These are phyloP conservation scores for Agapostemon virescens DNA, from an alignment of 2,888 invertebrate genomes.

Conservation along the genomic window DNA sequence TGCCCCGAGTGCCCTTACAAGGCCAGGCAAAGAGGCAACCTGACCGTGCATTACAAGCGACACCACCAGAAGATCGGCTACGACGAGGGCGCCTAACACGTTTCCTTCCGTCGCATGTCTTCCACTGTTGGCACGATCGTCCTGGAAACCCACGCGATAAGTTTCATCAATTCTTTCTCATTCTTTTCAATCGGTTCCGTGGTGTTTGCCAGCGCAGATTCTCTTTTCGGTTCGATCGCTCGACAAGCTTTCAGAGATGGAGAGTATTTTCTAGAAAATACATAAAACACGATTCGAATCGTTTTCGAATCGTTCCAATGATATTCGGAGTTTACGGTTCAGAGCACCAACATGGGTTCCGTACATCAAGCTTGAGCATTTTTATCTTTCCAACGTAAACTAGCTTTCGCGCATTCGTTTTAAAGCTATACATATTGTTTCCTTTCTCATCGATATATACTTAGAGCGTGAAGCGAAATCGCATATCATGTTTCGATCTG, in stretches of 20 bases:
- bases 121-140: conserved; percentile 40
- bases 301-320: too few species aligned
- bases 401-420: neutral
- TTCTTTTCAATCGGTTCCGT: neutral
- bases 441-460: neutral
- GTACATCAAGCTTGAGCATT: too few species aligned
- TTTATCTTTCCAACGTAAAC: neutral
- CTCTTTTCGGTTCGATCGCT: too few species aligned
- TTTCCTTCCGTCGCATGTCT: neutral
- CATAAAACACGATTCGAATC: too few species aligned
- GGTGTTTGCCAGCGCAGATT: neutral
- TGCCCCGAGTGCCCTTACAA: conserved; percentile 90
- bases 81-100: conserved; percentile 68
- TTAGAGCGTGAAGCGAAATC: neutral
- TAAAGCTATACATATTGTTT: neutral
- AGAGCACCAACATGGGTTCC: too few species aligned
- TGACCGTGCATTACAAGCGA: conserved; percentile 90
- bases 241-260: too few species aligned
- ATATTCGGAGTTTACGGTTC: too few species aligned
- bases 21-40: conserved; percentile 91
- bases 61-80: conserved; percentile 83
- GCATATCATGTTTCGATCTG: neutral
- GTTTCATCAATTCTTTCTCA: neutral
- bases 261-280: too few species aligned
- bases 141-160: conserved; percentile 27